phyloP scores from a whole-genome alignment of 2,113 vertebrate species.

The Grantiella picta region DNA sequence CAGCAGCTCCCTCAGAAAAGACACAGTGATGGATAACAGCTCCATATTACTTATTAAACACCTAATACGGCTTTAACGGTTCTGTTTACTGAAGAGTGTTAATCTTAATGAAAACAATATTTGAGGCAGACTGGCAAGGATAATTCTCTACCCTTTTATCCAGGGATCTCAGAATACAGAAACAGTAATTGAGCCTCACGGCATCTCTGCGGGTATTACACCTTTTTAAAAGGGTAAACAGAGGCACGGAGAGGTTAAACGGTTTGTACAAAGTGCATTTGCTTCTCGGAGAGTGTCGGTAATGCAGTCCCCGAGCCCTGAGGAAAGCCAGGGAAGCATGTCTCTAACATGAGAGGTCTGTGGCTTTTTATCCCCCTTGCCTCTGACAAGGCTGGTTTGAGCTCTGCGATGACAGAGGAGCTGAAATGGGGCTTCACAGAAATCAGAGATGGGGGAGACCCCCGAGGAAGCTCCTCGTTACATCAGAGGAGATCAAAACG shows the following conservation, averaged over 20 bases:
- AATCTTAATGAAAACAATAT: constrained; percentile 60
- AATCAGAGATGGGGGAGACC: background rate
- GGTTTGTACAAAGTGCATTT: background rate
- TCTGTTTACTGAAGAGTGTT: constrained; percentile 55
- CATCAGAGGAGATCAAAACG: background rate
- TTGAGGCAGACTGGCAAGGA: constrained; percentile 27
- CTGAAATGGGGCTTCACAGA: background rate
- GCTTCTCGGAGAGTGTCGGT: background rate
- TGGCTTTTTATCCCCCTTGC: background rate
- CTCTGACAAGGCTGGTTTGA: background rate
- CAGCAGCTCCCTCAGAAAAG: background rate
- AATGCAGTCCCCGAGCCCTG: background rate
- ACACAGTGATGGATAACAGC: constrained; percentile 29
- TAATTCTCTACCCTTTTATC: constrained; percentile 44
- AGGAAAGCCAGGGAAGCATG: background rate
- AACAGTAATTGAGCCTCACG: constrained; percentile 25
- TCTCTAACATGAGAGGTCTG: background rate
- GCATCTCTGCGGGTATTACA: background rate
- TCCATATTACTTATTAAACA: constrained; percentile 59
- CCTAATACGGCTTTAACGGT: constrained; percentile 23
- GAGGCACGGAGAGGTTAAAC: constrained; percentile 12
- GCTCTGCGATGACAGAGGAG: background rate
- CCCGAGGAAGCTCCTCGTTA: background rate
- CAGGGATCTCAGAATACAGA: background rate
- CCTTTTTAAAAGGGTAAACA: constrained; percentile 39